Conservation (phyloP, 2,113 vertebrate species). For the Passer domesticus region DNA sequence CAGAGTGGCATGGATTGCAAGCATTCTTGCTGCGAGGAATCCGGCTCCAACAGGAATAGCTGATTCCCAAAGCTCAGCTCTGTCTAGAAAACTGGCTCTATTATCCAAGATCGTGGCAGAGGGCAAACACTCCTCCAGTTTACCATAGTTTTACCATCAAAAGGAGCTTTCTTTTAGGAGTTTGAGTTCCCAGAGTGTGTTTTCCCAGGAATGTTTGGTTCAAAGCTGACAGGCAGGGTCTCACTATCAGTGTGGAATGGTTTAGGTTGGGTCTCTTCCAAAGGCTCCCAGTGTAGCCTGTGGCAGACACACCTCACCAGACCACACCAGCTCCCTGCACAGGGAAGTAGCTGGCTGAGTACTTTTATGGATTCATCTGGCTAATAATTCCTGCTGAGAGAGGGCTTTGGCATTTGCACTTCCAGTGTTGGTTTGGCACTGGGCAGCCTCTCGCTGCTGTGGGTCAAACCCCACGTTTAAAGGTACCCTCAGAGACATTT, state of each 20-base stretch:
- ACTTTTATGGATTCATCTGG: not conserved
- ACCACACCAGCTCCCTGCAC: not conserved
- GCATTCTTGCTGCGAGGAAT: constrained; percentile 59
- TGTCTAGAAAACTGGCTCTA: constrained; percentile 31
- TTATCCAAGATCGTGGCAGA: constrained; percentile 8
- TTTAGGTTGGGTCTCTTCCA: not conserved
- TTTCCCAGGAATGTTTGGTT: constrained; percentile 7
- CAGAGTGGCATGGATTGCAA: constrained; percentile 2
- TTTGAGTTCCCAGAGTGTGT: not conserved
- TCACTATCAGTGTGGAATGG: accelerated
- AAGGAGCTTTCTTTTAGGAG: constrained; percentile 12
- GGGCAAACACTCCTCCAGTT: constrained; percentile 8
- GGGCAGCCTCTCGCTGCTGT: not conserved
- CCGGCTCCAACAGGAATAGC: constrained; percentile 19
- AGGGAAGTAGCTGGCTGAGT: not conserved
- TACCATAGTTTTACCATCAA: not conserved
- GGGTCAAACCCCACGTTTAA: not conserved
- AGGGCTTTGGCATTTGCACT: not conserved
- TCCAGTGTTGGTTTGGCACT: not conserved
- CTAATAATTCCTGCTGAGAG: not conserved
- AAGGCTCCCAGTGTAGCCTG: not conserved
- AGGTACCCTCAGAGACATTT: not conserved
- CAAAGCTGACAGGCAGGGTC: not conserved
- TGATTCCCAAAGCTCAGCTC: constrained; percentile 41
- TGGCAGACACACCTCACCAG: not conserved